phyloP scores from a whole-genome alignment of 2,113 vertebrate genomes.

The Numida meleagris region DNA sequence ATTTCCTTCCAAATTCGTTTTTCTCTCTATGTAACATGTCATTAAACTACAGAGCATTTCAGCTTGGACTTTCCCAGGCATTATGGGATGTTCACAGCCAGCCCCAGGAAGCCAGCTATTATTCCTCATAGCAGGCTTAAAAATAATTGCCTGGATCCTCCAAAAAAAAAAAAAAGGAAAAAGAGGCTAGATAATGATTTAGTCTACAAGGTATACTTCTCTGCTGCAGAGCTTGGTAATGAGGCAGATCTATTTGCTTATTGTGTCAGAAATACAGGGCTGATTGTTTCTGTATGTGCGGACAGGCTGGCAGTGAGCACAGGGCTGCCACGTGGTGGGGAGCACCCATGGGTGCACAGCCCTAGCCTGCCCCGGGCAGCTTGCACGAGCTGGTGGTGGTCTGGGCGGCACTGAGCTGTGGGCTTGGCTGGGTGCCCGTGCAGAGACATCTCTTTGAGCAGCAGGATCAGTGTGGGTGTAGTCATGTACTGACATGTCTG shows the following conservation, averaged over 20 bases:
- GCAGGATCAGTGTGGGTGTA: neutral
- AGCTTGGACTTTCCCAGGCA: conserved; percentile 70
- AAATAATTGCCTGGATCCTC: conserved; percentile 67
- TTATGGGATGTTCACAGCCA: conserved; percentile 63
- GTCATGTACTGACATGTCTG: accelerated
- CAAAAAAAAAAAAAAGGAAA: neutral
- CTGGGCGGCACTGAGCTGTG: accelerated
- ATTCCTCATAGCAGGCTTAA: conserved; percentile 70
- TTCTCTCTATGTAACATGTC: conserved; percentile 64
- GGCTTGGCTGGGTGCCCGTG: accelerated
- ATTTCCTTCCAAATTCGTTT: conserved; percentile 69
- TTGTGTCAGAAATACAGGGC: neutral
- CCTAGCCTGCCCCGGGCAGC: neutral
- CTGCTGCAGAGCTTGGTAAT: neutral
- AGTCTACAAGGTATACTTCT: conserved; percentile 22
- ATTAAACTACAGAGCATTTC: conserved; percentile 68
- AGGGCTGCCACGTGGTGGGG: neutral
- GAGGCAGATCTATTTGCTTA: neutral
- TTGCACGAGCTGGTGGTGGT: neutral
- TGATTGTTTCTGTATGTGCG: accelerated
- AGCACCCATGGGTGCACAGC: neutral
- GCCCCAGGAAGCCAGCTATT: conserved; percentile 59
- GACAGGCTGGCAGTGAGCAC: accelerated
- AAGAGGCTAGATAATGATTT: conserved; percentile 28
- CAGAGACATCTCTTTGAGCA: accelerated